A percentile compares a stretch with the other conserved stretches of the same genome.
Evolutionary conservation across 2,888 invertebrate genomes (phyloP).

Genomic region (Zhengitettix transpicula): DNA sequence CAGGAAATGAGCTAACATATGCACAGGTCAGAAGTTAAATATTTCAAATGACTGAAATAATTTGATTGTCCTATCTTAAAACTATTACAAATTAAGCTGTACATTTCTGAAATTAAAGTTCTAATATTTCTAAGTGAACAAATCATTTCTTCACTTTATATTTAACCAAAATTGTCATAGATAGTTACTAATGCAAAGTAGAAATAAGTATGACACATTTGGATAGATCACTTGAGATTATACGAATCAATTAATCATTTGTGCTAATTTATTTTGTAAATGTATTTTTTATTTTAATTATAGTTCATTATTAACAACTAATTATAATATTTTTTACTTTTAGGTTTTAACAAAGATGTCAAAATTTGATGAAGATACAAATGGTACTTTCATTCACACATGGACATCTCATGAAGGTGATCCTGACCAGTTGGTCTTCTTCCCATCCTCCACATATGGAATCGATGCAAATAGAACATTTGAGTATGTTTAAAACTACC

Average conservation of each 20-base stretch:
- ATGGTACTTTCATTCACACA: constrained; percentile 65
- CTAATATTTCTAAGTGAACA: no score
- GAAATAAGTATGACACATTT: no score
- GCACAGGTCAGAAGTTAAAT: constrained; percentile 41
- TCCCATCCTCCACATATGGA: constrained; percentile 79
- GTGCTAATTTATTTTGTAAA: neutral
- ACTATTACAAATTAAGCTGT: no score
- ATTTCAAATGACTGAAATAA: neutral
- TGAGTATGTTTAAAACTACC: constrained; percentile 34
- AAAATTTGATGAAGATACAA: constrained; percentile 67
- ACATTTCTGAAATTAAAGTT: no score
- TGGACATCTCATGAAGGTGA: constrained; percentile 76
- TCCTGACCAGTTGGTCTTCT: constrained; percentile 71
- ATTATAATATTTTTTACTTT: constrained; percentile 1
- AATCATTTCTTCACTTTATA: neutral
- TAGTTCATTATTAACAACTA: no score
- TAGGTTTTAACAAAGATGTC: constrained; percentile 75
- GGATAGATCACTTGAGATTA: no score
- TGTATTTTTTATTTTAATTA: neutral
- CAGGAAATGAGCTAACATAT: constrained; percentile 77
- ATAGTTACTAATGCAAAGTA: neutral
- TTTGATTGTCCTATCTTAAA: no score
- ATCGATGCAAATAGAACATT: constrained; percentile 90
- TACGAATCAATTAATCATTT: no score
- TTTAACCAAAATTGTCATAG: neutral